phyloP scores from a whole-genome alignment of 53 echinoderm and acorn worm genomes.

The Holothuria scabra region DNA sequence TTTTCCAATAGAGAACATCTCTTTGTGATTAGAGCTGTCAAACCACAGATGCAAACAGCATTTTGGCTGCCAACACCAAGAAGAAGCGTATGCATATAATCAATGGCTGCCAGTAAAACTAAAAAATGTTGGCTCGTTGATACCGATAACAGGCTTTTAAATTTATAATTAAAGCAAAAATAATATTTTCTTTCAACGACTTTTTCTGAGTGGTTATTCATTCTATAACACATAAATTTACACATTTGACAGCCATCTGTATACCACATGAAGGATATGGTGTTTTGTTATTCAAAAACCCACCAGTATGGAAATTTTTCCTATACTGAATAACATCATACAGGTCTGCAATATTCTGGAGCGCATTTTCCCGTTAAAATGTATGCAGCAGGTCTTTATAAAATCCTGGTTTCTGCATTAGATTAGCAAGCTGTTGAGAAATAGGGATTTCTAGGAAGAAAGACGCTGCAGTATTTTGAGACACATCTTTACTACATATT shows the following conservation, averaged over 20 bases:
- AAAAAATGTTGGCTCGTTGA: background rate
- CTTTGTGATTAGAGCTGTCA: constrained; percentile 34
- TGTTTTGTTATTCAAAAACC: constrained; percentile 23
- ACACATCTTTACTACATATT: constrained; percentile 1
- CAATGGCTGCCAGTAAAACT: constrained; percentile 40
- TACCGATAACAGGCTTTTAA: background rate
- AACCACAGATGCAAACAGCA: constrained; percentile 59
- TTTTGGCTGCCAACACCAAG: constrained; percentile 54
- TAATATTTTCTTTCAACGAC: too few relatives aligned
- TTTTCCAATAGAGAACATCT: constrained; percentile 52
- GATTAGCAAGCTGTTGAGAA: constrained; percentile 7
- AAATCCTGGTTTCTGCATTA: constrained; percentile 28
- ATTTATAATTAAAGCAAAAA: background rate
- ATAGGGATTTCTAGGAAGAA: constrained; percentile 51
- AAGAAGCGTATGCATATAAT: constrained; percentile 68
- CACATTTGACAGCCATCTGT: constrained; percentile 33
- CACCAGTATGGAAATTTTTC: constrained; percentile 24
- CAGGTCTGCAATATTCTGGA: constrained; percentile 43
- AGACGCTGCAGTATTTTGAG: background rate
- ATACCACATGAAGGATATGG: constrained; percentile 58
- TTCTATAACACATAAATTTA: too few relatives aligned
- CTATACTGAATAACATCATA: constrained; percentile 50
- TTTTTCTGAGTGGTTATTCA: too few relatives aligned
- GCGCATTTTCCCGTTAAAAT: background rate
- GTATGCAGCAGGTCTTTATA: constrained; percentile 36